These are phyloP conservation scores for Acronicta leporina DNA, from an alignment of 2,888 invertebrate species.

Conservation along the genomic window DNA sequence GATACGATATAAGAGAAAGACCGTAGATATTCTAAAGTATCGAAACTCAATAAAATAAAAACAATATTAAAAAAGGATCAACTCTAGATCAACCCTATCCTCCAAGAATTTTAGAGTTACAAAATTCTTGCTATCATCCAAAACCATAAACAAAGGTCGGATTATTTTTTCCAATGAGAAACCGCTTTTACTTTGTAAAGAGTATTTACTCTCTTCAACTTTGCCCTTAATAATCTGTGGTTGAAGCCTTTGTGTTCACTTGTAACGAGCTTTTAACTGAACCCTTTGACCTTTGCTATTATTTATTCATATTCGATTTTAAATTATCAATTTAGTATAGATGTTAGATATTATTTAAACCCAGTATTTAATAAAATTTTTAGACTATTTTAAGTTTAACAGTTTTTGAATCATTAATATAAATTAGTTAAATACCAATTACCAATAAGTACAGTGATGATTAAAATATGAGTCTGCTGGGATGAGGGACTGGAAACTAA, in stretches of 20 bases:
- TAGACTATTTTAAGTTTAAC: no score
- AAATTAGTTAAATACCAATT: no score
- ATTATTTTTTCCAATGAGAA: slow-evolving; percentile 11
- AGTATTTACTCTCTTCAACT: slow-evolving; percentile 18
- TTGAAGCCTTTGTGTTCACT: slow-evolving; percentile 12
- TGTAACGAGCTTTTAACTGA: slow-evolving; percentile 5
- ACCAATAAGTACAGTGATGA: no score
- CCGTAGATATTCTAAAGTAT: no score
- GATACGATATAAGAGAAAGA: no score
- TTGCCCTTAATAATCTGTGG: slow-evolving; percentile 29
- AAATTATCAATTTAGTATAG: not conserved
- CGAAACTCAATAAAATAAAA: not conserved
- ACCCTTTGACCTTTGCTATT: slow-evolving; percentile 5
- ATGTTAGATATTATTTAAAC: not conserved
- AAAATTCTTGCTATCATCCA: no score
- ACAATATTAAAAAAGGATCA: not conserved
- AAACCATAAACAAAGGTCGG: slow-evolving; percentile 1
- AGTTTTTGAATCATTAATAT: no score
- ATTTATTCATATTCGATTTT: slow-evolving; percentile 4
- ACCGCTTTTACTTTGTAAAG: slow-evolving; percentile 14
- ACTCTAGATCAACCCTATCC: no score
- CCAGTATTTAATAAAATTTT: not conserved
- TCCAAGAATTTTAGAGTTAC: no score
- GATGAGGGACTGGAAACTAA: no score
- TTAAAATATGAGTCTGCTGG: no score